Evolutionary conservation across 2,888 invertebrate genomes (phyloP).

Genomic region (Campoplex nolae): DNA sequence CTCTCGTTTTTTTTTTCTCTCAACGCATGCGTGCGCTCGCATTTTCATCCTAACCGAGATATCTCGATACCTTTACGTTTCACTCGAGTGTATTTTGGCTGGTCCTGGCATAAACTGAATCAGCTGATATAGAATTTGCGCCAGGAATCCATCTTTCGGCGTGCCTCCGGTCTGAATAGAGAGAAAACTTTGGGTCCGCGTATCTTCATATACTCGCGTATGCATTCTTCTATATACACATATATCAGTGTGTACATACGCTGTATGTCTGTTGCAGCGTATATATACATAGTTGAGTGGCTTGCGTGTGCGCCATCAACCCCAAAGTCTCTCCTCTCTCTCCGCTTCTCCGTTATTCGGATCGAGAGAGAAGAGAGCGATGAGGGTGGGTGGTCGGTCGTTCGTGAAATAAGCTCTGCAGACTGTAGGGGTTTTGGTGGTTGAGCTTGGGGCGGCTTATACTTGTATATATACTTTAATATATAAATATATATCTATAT

Average conservation of each 20-base stretch:
- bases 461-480: constrained; percentile 14
- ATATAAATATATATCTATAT: not conserved
- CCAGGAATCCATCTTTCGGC: not conserved
- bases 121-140: constrained; percentile 2
- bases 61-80: not conserved
- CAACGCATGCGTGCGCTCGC: not conserved
- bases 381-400: constrained; percentile 78
- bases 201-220: not conserved
- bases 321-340: constrained; percentile 20
- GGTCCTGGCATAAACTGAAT: not conserved
- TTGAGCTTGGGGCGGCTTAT: constrained; percentile 82
- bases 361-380: constrained; percentile 27
- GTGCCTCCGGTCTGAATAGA: not conserved
- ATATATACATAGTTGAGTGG: constrained; percentile 31
- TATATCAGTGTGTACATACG: constrained; percentile 7
- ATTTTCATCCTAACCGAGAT: not conserved
- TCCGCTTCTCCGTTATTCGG: constrained; percentile 45
- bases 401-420: constrained; percentile 83
- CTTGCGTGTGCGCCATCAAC: constrained; percentile 52
- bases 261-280: constrained; percentile 35
- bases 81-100: not conserved
- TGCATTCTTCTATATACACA: not conserved
- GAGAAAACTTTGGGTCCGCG: not conserved
- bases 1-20: constrained; percentile 5
- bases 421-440: constrained; percentile 81